These are phyloP conservation scores for Drosophila orosa DNA, from an alignment of 1,140 invertebrate species.

Conservation along the genomic window DNA sequence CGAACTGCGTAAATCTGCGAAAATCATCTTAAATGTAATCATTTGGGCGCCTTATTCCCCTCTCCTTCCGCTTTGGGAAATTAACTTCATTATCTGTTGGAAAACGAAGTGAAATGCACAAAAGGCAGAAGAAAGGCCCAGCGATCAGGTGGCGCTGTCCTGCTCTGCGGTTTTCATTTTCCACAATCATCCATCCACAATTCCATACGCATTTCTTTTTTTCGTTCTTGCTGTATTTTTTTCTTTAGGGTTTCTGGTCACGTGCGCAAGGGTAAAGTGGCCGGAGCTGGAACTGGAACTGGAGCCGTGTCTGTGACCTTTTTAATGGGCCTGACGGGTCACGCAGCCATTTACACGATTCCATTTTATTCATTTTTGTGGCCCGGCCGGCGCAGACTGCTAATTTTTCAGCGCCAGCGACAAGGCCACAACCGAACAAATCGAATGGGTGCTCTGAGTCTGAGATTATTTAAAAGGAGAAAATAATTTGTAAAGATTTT, in stretches of 20 bases:
- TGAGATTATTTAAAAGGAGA: constrained; percentile 16
- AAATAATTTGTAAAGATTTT: constrained; percentile 32
- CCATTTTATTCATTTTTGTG: constrained; percentile 49
- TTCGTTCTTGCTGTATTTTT: not conserved
- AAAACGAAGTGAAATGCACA: constrained; percentile 67
- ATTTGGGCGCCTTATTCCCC: constrained; percentile 35
- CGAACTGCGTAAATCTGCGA: constrained; percentile 58
- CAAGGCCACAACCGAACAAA: constrained; percentile 15
- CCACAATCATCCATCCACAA: constrained; percentile 25
- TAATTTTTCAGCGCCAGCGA: constrained; percentile 55
- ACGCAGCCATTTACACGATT: constrained; percentile 74
- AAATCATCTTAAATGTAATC: constrained; percentile 68
- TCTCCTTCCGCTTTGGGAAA: constrained; percentile 51
- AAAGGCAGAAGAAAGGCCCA: constrained; percentile 23
- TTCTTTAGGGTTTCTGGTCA: constrained; percentile 68
- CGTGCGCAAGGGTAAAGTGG: constrained; percentile 63
- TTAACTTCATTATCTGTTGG: constrained; percentile 70
- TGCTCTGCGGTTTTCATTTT: constrained; percentile 54
- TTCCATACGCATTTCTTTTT: constrained; percentile 17
- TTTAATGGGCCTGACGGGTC: constrained; percentile 72
- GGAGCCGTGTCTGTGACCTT: constrained; percentile 65
- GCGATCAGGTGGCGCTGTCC: constrained; percentile 33
- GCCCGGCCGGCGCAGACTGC: constrained; percentile 30
- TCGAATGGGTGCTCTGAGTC: constrained; percentile 6
- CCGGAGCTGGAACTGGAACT: constrained; percentile 18